Conservation (phyloP, 1,140 invertebrate species). For the Vanessa atalanta region DNA sequence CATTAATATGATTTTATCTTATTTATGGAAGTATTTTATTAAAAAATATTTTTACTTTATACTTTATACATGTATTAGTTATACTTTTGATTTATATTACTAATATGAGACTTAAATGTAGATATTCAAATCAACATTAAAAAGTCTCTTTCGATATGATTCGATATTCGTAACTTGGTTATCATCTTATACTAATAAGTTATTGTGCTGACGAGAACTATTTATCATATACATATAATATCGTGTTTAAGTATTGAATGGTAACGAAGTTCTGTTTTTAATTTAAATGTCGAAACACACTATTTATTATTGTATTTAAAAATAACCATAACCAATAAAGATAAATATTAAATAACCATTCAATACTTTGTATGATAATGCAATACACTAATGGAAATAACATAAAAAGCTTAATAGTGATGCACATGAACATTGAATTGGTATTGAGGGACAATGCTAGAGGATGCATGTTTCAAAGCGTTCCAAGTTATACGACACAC, state of each 20-base stretch:
- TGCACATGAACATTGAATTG: conserved; percentile 10
- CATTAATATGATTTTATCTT: too few relatives aligned
- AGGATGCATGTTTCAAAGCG: conserved; percentile 23
- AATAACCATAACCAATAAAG: neutral
- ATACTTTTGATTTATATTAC: too few relatives aligned
- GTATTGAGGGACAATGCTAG: neutral
- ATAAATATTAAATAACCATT: neutral
- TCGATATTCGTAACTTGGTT: too few relatives aligned
- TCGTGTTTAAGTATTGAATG: neutral
- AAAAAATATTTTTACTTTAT: too few relatives aligned
- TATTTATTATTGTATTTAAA: too few relatives aligned
- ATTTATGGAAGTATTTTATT: too few relatives aligned
- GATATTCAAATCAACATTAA: too few relatives aligned
- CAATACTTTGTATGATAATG: neutral
- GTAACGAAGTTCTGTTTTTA: neutral
- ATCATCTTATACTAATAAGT: too few relatives aligned
- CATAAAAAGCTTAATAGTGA: conserved; percentile 21
- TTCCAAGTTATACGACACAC: conserved; percentile 1
- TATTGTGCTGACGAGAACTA: too few relatives aligned
- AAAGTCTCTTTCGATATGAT: too few relatives aligned
- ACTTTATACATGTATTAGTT: too few relatives aligned
- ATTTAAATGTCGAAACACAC: neutral
- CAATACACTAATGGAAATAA: neutral
- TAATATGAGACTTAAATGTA: too few relatives aligned
- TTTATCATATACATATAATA: neutral